phyloP scores from a whole-genome alignment of 2,797 vertebrate genomes.

The Myiotriccus ornatus region DNA sequence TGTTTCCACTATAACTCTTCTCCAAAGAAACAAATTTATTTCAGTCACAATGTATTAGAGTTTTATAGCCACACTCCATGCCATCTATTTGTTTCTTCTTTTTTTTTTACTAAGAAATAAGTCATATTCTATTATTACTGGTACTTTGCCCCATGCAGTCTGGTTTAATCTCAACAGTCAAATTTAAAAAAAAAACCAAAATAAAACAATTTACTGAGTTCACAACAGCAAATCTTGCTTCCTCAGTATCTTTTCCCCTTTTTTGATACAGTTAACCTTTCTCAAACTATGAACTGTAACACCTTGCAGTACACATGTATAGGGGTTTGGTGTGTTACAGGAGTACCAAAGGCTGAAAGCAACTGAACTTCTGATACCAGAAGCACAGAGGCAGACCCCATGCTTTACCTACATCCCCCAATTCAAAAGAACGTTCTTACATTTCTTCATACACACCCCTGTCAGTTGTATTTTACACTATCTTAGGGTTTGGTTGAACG shows the following conservation, averaged over 20 bases:
- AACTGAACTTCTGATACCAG: background rate
- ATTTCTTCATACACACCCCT: background rate
- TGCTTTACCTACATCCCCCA: background rate
- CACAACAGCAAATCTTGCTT: background rate
- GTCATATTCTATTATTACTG: background rate
- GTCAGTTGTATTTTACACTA: background rate
- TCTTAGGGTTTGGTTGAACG: background rate
- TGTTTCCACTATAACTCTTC: background rate
- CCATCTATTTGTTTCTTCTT: background rate
- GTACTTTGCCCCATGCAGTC: background rate
- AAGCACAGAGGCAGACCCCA: background rate
- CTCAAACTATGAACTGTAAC: background rate
- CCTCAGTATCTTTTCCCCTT: background rate
- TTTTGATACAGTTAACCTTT: background rate
- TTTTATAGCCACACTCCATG: background rate
- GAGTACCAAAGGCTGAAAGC: background rate
- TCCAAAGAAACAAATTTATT: background rate
- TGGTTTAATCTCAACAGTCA: background rate
- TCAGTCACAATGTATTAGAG: background rate
- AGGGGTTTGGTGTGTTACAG: background rate
- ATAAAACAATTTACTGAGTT: background rate
- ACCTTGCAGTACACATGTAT: rapidly evolving
- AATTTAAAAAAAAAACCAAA: background rate
- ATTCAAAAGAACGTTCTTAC: background rate
- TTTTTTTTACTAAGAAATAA: background rate